Conservation (phyloP, 2,113 vertebrate species). For the Macquaria ambigua region DNA sequence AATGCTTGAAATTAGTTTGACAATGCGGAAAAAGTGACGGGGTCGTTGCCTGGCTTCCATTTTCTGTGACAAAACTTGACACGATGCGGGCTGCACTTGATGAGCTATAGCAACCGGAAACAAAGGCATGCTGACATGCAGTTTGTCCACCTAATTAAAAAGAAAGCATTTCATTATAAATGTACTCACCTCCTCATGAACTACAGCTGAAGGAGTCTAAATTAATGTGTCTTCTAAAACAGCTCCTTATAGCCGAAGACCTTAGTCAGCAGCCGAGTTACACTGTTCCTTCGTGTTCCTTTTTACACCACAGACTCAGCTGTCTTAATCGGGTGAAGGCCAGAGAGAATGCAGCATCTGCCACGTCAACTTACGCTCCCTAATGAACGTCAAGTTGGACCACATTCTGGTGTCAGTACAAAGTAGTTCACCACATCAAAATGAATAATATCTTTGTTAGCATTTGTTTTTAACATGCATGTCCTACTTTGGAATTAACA, state of each 20-base stretch:
- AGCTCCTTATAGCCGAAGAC: constrained; percentile 50
- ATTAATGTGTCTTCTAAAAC: constrained; percentile 65
- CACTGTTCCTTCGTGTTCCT: constrained; percentile 53
- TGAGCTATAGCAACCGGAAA: constrained; percentile 48
- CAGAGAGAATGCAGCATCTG: constrained; percentile 64
- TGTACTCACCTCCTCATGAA: constrained; percentile 62
- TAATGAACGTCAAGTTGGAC: constrained; percentile 60
- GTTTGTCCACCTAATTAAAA: constrained; percentile 70
- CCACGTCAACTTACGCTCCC: constrained; percentile 50
- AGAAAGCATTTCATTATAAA: constrained; percentile 67
- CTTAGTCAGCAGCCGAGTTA: constrained; percentile 72
- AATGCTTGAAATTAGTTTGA: constrained; percentile 49
- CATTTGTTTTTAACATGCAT: constrained; percentile 40
- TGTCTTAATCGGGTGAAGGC: constrained; percentile 65
- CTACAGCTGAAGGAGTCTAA: constrained; percentile 58
- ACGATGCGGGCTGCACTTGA: constrained; percentile 21
- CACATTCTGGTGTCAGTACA: constrained; percentile 30
- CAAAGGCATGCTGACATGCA: constrained; percentile 60
- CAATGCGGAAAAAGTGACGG: neutral
- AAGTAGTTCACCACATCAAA: constrained; percentile 60
- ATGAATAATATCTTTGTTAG: constrained; percentile 44
- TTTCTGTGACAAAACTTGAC: constrained; percentile 49
- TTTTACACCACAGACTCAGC: constrained; percentile 59
- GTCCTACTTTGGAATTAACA: constrained; percentile 62
- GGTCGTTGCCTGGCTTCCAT: constrained; percentile 10